phyloP scores from a whole-genome alignment of 2,888 invertebrate genomes.

The Mythimna albipuncta region DNA sequence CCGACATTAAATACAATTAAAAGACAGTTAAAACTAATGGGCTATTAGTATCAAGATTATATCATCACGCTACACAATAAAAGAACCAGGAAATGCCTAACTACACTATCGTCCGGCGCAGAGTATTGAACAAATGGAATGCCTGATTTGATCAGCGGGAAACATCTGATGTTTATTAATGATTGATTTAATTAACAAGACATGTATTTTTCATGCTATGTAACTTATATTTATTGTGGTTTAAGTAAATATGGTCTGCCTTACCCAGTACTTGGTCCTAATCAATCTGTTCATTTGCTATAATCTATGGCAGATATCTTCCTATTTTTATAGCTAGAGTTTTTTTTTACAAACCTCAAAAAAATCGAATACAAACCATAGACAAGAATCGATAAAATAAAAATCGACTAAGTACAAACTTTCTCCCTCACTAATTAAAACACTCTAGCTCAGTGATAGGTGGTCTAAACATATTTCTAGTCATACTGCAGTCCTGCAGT shows the following conservation, averaged over 20 bases:
- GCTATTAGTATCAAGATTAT: constrained; percentile 39
- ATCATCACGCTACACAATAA: constrained; percentile 41
- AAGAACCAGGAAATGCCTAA: constrained; percentile 51
- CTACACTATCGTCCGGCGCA: constrained; percentile 11
- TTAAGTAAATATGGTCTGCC: too few relatives aligned
- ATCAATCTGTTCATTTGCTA: too few relatives aligned
- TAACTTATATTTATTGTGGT: too few relatives aligned
- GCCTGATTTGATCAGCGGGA: not conserved
- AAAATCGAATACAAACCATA: not conserved
- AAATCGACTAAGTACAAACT: not conserved
- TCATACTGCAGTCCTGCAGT: constrained; percentile 16
- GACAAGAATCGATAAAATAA: not conserved
- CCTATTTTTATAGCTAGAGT: too few relatives aligned
- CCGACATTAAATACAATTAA: constrained; percentile 35
- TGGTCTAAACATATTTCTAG: not conserved
- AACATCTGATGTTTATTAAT: too few relatives aligned
- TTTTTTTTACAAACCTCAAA: too few relatives aligned
- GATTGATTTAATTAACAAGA: too few relatives aligned
- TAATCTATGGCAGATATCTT: too few relatives aligned
- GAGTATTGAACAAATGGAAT: constrained; percentile 32
- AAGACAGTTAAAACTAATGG: constrained; percentile 52
- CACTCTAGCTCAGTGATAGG: not conserved
- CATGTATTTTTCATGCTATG: too few relatives aligned
- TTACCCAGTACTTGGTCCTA: too few relatives aligned
- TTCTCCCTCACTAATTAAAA: constrained; percentile 6